These are phyloP conservation scores for Dinocampus coccinellae DNA, from an alignment of 2,888 invertebrate genomes.

Conservation along the genomic window DNA sequence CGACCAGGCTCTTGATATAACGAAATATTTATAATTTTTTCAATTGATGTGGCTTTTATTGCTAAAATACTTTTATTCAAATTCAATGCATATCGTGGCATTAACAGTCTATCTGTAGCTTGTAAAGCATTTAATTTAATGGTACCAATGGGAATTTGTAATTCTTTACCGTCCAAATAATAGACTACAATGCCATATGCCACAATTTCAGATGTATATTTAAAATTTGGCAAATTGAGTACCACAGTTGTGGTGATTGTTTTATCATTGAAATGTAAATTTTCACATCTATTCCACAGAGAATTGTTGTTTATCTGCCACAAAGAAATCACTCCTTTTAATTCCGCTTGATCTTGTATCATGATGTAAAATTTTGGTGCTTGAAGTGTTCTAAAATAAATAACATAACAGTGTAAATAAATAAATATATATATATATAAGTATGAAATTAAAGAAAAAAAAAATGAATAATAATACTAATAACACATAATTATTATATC, in stretches of 20 bases:
- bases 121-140: slow-evolving; percentile 48
- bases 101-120: slow-evolving; percentile 45
- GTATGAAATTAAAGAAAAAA: too few relatives aligned
- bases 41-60: slow-evolving; percentile 54
- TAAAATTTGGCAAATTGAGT: slow-evolving; percentile 59
- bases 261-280: slow-evolving; percentile 41
- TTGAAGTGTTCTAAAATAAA: slow-evolving; percentile 51
- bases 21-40: slow-evolving; percentile 48
- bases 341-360: slow-evolving; percentile 44
- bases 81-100: slow-evolving; percentile 44
- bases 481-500: too few relatives aligned
- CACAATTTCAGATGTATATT: slow-evolving; percentile 39
- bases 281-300: slow-evolving; percentile 49
- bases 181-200: slow-evolving; percentile 56
- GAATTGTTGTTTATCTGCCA: slow-evolving; percentile 52
- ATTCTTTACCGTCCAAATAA: slow-evolving; percentile 50
- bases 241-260: slow-evolving; percentile 52
- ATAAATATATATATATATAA: too few relatives aligned
- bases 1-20: slow-evolving; percentile 37
- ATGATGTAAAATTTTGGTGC: slow-evolving; percentile 51
- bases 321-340: slow-evolving; percentile 53
- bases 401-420: slow-evolving; percentile 2
- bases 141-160: slow-evolving; percentile 53
- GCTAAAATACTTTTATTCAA: slow-evolving; percentile 47
- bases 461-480: too few relatives aligned